Conservation (phyloP, 1,140 invertebrate species). For the Thaumatotibia leucotreta region DNA sequence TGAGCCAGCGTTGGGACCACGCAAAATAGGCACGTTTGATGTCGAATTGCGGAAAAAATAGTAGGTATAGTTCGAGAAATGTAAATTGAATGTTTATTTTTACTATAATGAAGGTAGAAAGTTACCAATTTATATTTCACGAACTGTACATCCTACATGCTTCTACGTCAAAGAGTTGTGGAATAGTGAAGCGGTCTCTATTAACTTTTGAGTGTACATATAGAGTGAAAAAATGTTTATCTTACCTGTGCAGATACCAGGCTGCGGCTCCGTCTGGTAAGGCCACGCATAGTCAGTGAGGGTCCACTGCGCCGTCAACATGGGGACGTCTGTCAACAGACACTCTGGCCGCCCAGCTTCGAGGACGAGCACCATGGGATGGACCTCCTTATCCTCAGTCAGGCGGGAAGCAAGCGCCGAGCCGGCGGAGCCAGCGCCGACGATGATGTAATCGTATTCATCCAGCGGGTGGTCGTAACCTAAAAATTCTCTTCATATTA, state of each 20-base stretch:
- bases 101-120: too few species aligned
- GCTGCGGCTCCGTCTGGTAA: conserved; percentile 87
- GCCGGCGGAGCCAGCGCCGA: conserved; percentile 93
- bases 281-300: conserved; percentile 92
- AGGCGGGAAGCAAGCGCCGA: conserved; percentile 92
- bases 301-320: conserved; percentile 83
- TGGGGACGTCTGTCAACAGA: conserved; percentile 86
- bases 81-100: too few species aligned
- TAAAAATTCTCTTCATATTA: conserved; percentile 22
- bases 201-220: too few species aligned
- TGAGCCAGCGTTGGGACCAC: too few species aligned
- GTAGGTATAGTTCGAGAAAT: too few species aligned
- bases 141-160: too few species aligned
- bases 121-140: too few species aligned
- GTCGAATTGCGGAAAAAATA: too few species aligned
- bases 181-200: too few species aligned
- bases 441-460: conserved; percentile 89
- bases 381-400: conserved; percentile 81
- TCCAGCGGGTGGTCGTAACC: conserved; percentile 38
- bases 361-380: conserved; percentile 86
- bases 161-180: too few species aligned
- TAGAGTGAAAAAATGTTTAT: too few species aligned
- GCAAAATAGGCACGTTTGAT: too few species aligned
- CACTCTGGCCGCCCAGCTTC: conserved; percentile 91
- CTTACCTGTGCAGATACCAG: conserved; percentile 53